Evolutionary conservation across 2,888 invertebrate genomes (phyloP).

Genomic region (Oligia strigilis): DNA sequence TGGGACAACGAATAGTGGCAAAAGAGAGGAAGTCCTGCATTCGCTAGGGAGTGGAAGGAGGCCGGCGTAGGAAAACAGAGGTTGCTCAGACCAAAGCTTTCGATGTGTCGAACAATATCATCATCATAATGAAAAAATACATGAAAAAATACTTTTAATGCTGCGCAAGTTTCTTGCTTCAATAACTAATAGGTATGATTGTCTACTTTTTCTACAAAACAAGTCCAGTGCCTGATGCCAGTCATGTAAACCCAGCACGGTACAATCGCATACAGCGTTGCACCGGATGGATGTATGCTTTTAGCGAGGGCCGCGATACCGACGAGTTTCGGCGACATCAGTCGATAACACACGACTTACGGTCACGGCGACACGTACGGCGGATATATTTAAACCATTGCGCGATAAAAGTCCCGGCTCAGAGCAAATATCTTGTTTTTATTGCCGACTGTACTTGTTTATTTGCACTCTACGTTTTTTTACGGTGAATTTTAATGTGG

Average conservation of each 20-base stretch:
- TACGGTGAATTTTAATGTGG: constrained; percentile 55
- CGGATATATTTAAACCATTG: constrained; percentile 49
- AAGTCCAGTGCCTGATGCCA: background rate
- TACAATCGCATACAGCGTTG: constrained; percentile 71
- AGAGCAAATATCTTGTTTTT: constrained; percentile 66
- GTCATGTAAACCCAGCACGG: constrained; percentile 66
- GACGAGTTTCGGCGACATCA: constrained; percentile 66
- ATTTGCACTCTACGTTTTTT: constrained; percentile 50
- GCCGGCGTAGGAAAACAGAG: background rate
- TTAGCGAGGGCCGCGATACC: constrained; percentile 72
- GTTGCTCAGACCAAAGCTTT: background rate
- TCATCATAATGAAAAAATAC: background rate
- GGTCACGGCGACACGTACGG: constrained; percentile 46
- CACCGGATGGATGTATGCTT: constrained; percentile 77
- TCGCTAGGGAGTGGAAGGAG: background rate
- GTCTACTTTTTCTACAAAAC: background rate
- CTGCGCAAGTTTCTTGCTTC: background rate
- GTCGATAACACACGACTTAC: constrained; percentile 53
- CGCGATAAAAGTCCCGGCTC: constrained; percentile 60
- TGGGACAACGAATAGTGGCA: background rate
- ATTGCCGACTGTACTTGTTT: constrained; percentile 65
- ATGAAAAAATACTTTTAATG: background rate
- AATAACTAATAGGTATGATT: background rate
- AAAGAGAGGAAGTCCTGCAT: background rate
- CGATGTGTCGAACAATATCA: background rate